Evolutionary conservation across 1,140 invertebrate genomes (phyloP).

Genomic region (Aricia agestis): DNA sequence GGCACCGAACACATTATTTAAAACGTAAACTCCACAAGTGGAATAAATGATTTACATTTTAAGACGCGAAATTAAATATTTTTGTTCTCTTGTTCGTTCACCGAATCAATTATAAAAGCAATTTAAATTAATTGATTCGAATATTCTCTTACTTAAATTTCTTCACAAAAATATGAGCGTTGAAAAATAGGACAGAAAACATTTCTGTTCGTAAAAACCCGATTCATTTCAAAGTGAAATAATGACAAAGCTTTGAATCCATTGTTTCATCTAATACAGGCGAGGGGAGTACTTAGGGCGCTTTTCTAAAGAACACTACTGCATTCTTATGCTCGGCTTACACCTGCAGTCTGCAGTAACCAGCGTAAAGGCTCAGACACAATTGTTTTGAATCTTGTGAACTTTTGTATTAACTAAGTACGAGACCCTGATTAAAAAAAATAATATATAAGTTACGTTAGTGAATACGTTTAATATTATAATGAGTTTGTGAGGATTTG

Average conservation of each 20-base stretch:
- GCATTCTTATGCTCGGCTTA: background rate
- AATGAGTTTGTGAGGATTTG: no score
- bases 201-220: slow-evolving; percentile 5
- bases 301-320: slow-evolving; percentile 12
- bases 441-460: no score
- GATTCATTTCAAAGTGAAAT: slow-evolving; percentile 9
- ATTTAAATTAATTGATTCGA: slow-evolving; percentile 9
- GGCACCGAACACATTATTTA: no score
- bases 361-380: background rate
- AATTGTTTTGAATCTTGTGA: background rate
- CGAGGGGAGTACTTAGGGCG: background rate
- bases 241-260: slow-evolving; percentile 16
- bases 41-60: slow-evolving; percentile 8
- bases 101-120: slow-evolving; percentile 10
- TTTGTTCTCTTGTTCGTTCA: background rate
- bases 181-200: slow-evolving; percentile 1
- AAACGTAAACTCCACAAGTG: no score
- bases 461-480: no score
- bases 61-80: slow-evolving; percentile 3
- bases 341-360: background rate
- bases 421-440: no score
- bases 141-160: slow-evolving; percentile 1
- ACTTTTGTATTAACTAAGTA: no score
- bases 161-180: background rate
- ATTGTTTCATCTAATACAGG: slow-evolving; percentile 18